A percentile compares a stretch with the other conserved stretches of the same genome.
These are phyloP conservation scores for Crotophaga sulcirostris DNA, from an alignment of 2,113 vertebrate genomes.

Conservation along the genomic window DNA sequence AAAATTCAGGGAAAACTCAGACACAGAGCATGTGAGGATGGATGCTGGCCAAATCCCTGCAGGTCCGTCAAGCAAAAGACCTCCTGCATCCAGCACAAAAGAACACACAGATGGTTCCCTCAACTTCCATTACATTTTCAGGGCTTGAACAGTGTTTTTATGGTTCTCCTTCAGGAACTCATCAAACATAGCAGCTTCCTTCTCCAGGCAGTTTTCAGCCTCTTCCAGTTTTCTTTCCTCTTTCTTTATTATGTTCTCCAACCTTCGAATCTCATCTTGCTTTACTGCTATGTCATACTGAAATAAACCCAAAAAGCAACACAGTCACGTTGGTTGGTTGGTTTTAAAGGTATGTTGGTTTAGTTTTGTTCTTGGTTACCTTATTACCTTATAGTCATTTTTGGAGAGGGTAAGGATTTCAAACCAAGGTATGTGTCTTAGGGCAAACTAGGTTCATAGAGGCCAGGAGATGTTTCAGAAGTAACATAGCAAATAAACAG, in stretches of 20 bases:
- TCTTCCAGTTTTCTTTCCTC: slow-evolving; percentile 80
- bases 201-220: slow-evolving; percentile 79
- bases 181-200: slow-evolving; percentile 79
- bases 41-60: neutral
- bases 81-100: neutral
- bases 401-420: neutral
- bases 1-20: neutral
- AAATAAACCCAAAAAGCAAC: slow-evolving; percentile 11
- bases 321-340: neutral
- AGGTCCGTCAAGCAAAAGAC: neutral
- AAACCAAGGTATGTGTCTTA: neutral
- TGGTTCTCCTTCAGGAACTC: slow-evolving; percentile 87
- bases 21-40: neutral
- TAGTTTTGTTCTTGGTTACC: neutral
- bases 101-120: neutral
- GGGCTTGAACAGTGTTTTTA: slow-evolving; percentile 80
- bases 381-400: neutral
- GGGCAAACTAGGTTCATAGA: neutral
- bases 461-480: neutral
- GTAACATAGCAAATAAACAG: neutral
- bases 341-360: neutral
- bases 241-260: slow-evolving; percentile 72
- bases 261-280: slow-evolving; percentile 77
- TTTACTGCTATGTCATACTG: slow-evolving; percentile 85
- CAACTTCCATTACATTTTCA: slow-evolving; percentile 77